Base-by-base conservation (phyloP, 2,113 vertebrate genomes). In the Hypomesus transpacificus region DNA sequence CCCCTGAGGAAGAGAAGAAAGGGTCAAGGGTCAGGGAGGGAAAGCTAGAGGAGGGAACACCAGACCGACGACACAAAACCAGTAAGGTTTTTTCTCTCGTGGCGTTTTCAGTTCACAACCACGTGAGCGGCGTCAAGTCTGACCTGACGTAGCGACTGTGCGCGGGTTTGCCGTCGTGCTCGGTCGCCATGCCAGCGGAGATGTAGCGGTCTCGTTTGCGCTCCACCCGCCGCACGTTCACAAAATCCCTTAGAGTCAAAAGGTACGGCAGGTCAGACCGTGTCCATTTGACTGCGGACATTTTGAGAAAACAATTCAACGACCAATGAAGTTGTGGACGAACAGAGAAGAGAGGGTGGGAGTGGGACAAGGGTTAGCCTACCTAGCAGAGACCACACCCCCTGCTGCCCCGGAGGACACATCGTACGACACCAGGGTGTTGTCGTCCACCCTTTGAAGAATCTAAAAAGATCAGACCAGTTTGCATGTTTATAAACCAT, bases 191-290 rank as follows among this genome's bases (percentile, higher is more conserved):
- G 84, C 97, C 97, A 0, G 94, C 94, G 31, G 97, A 98, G 73
- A 98, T 31, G 82, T 98, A 99, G 62, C 93, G 85, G 84, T 99
- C 96, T 60, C 91, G 90, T 56, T 92, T 94, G 31, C 94, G 91
- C 76, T 98, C 97, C 3, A 99, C 95, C 50, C 96, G 92, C 0
- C 97, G 92, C 60, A 98, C 95, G 1, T 96, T 98, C 66, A 99
- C 93, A 1, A 98, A 99, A 79, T 99, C 97, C 93, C 97, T 99
- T 24, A 58, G 50, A 57, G 26, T 67, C 22, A 34, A 75, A 24
- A 75, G 46, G n/a, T 3, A 56, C n/a, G 17, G 16, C 54, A 56
- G n/a, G 54, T 20, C 54, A 56, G 3, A 11, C 14, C 24, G 24
- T 3, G 24, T 3, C 24, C 24, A 3, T 26, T 26, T 26, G 53